Evolutionary conservation across 2,888 invertebrate species (phyloP), one percentile per base, ranked within the genome.

Genomic region (Laspeyria flexula): DNA sequence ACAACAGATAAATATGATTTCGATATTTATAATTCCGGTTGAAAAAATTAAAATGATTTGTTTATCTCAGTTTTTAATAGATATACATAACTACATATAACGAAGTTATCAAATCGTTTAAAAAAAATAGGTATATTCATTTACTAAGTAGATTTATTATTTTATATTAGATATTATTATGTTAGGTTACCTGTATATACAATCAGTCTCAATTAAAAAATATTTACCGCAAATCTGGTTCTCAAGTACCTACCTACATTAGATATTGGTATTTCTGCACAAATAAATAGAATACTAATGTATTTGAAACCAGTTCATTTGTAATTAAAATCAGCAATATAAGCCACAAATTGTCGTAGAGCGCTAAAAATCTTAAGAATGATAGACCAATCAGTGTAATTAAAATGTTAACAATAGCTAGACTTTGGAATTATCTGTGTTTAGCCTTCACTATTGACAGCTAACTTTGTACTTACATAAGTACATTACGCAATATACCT

Each of bases 271-370:
- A 6, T 25, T 25, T 43, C 47, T 48, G 23, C 30, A 48, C 44
- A 18, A 27, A 13, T 27, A 43, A 44, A 61, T 49, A 45, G 25
- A 44, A 49, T 31, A 46, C 23, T 6, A 10, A 35, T n/a, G n/a
- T n/a, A n/a, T n/a, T n/a, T 1, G 18, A 21, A 31, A 27, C 46
- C 18, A 47, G 50, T 55, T 43, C 38, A 60, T 62, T 65, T 53
- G 55, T 52, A 65, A 62, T 67, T 58, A 61, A 13, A 23, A 27
- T 27, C 18, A 11, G n/a, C 5, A n/a, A 13, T 9, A 49, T 50
- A 55, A 46, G 56, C 55, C 53, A 34, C 49, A 61, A 55, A 60
- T 54, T 42, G 49, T 38, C 41, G 37, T 23, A 44, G 7, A 18
- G 42, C 21, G 34, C 38, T 49, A 45, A 53, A 52, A 61, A 40